These are phyloP conservation scores for Ciconia nigra DNA, from an alignment of 2,797 vertebrate species.

Conservation along the genomic window DNA sequence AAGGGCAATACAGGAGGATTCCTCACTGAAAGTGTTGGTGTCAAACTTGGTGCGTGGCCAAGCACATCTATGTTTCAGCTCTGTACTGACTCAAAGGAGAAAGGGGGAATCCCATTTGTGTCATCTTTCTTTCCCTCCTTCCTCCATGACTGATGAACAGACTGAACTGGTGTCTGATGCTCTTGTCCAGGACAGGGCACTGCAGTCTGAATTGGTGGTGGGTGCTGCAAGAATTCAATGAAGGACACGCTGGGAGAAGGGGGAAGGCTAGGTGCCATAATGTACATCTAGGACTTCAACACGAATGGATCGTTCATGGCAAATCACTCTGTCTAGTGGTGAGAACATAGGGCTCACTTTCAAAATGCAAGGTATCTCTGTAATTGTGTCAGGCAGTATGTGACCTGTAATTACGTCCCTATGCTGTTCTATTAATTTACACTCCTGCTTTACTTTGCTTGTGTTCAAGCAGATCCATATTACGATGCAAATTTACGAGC, in stretches of 20 bases:
- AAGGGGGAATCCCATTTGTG: neutral
- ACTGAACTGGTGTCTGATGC: neutral
- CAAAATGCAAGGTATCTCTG: neutral
- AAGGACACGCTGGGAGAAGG: neutral
- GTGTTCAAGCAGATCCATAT: neutral
- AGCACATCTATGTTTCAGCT: fast-evolving
- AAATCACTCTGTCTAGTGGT: neutral
- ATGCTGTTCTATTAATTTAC: neutral
- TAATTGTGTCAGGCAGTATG: neutral
- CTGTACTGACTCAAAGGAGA: neutral
- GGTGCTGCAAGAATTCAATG: neutral
- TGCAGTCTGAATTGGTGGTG: neutral
- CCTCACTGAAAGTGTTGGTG: neutral
- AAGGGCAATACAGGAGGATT: neutral
- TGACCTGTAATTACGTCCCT: neutral
- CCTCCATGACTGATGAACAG: neutral
- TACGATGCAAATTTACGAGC: neutral
- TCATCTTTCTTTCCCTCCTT: neutral
- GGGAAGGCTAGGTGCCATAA: neutral
- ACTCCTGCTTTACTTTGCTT: neutral
- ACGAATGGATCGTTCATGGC: fast-evolving
- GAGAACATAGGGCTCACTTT: neutral
- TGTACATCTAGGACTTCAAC: neutral
- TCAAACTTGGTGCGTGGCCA: neutral
- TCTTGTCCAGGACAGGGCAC: no score